Conservation (phyloP, 2,888 invertebrate genomes). For the Ophioninae sp. region DNA sequence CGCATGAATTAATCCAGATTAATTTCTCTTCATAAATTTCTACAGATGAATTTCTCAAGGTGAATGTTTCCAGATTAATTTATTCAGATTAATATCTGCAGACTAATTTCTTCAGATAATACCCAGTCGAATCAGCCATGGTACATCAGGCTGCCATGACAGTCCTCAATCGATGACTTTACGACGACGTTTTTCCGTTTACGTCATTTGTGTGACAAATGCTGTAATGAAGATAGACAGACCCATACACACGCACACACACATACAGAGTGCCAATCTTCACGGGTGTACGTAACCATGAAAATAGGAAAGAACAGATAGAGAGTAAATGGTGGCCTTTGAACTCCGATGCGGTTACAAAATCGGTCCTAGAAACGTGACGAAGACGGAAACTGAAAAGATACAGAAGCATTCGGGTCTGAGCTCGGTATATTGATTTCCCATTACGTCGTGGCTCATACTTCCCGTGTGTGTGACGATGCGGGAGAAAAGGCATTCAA, state of each 20-base stretch:
- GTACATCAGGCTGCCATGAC: neutral
- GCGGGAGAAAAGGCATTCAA: conserved; percentile 68
- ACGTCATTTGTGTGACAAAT: neutral
- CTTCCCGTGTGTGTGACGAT: conserved; percentile 40
- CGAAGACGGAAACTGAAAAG: conserved; percentile 50
- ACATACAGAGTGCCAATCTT: neutral
- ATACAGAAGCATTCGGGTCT: conserved; percentile 60
- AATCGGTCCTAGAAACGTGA: conserved; percentile 38
- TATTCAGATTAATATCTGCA: too few species aligned
- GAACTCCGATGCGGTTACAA: conserved; percentile 64
- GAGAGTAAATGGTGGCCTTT: conserved; percentile 61
- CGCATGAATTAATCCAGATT: too few species aligned
- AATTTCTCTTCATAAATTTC: too few species aligned
- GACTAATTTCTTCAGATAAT: too few species aligned
- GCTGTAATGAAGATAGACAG: neutral
- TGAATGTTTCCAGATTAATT: too few species aligned
- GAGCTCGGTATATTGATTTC: conserved; percentile 76
- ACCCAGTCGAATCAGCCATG: too few species aligned
- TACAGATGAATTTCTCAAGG: too few species aligned
- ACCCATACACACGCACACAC: neutral
- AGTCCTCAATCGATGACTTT: neutral
- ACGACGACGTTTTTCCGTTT: neutral
- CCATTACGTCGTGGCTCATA: conserved; percentile 71
- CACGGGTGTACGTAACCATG: neutral
- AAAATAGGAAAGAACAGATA: conserved; percentile 15